Evolutionary conservation across 1,140 invertebrate genomes (phyloP).

Genomic region (Papilio machaon): DNA sequence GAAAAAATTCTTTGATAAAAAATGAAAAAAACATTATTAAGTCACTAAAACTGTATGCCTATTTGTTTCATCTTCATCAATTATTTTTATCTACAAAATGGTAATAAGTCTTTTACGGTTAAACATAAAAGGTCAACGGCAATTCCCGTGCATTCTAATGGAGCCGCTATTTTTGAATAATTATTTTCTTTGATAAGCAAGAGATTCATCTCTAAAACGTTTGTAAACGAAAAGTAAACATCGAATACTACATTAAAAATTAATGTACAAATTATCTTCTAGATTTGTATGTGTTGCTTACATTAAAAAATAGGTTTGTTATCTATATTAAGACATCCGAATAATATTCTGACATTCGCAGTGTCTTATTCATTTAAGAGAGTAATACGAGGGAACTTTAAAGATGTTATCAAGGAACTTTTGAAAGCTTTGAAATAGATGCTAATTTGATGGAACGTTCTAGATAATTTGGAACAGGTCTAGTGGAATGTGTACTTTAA

Average conservation of each 20-base stretch:
- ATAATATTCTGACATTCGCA: not conserved
- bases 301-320: not conserved
- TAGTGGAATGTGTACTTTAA: not conserved
- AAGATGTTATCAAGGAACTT: too few species aligned
- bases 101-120: constrained; percentile 12
- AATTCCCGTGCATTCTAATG: constrained; percentile 5
- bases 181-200: not conserved
- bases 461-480: not conserved
- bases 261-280: not conserved
- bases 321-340: not conserved
- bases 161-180: not conserved
- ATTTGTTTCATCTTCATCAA: not conserved
- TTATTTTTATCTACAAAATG: constrained; percentile 1
- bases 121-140: constrained; percentile 11
- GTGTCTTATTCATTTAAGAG: not conserved
- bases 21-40: not conserved
- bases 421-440: too few species aligned
- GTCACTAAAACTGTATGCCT: not conserved
- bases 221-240: not conserved
- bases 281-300: not conserved
- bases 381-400: too few species aligned
- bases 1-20: not conserved
- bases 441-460: too few species aligned
- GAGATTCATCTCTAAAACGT: not conserved
- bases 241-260: not conserved